Percentiles rank a stretch among this genome's conserved stretches.
phyloP scores from a whole-genome alignment of 2,797 vertebrate genomes.

The Liparis tanakae region DNA sequence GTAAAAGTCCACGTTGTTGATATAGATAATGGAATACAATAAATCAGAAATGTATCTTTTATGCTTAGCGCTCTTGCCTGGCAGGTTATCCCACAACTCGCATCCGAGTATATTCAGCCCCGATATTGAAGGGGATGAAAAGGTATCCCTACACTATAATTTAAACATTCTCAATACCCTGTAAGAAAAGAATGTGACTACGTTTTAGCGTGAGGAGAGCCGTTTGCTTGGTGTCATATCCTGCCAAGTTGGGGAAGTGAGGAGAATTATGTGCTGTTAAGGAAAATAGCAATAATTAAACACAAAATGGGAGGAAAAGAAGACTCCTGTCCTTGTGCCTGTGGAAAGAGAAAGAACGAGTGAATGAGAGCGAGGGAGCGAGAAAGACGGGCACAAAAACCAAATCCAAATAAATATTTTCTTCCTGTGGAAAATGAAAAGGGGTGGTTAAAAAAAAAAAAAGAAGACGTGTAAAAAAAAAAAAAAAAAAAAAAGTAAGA shows the following conservation, averaged over 20 bases:
- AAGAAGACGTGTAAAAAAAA: not conserved
- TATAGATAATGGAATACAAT: conserved; percentile 71
- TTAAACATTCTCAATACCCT: conserved; percentile 69
- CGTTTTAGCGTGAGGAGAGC: conserved; percentile 68
- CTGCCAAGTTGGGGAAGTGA: conserved; percentile 72
- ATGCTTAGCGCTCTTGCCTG: conserved; percentile 60
- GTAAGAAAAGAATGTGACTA: conserved; percentile 51
- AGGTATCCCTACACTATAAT: conserved; percentile 73
- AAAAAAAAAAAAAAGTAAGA: conserved; percentile 38
- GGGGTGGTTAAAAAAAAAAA: conserved; percentile 55
- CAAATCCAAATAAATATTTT: conserved; percentile 83
- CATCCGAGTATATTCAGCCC: conserved; percentile 76
- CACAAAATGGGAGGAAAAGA: conserved; percentile 72
- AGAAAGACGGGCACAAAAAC: conserved; percentile 67
- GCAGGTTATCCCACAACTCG: conserved; percentile 63
- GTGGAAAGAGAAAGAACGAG: conserved; percentile 64
- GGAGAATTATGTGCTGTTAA: conserved; percentile 78
- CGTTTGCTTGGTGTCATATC: conserved; percentile 67
- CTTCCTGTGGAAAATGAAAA: conserved; percentile 80
- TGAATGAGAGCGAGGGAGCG: conserved; percentile 44
- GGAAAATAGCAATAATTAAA: conserved; percentile 80
- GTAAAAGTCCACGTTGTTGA: conserved; percentile 67
- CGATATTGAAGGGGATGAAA: conserved; percentile 61
- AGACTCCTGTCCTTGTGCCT: conserved; percentile 60
- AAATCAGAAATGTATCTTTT: conserved; percentile 76